Conservation (phyloP, 2,797 vertebrate genomes). For the Leucoraja ocellata region DNA sequence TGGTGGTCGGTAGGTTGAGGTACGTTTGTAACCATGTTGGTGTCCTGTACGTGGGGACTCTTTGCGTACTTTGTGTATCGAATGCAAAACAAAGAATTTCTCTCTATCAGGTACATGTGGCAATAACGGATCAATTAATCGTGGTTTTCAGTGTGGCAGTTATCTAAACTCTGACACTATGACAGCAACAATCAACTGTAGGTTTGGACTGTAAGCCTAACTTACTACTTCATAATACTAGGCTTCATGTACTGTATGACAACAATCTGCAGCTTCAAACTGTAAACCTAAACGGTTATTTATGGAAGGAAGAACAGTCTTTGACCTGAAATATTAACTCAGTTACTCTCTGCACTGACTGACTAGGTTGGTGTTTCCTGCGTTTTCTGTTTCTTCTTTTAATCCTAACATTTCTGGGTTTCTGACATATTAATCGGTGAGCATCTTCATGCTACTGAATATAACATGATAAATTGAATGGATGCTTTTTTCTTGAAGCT, state of each 20-base stretch:
- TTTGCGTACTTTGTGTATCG: too few relatives aligned
- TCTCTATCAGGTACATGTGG: too few relatives aligned
- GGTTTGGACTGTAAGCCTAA: background rate
- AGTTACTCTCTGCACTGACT: too few relatives aligned
- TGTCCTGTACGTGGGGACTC: too few relatives aligned
- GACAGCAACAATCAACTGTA: background rate
- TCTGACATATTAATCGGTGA: background rate
- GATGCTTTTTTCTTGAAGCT: background rate
- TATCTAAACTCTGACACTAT: background rate
- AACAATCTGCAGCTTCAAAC: background rate
- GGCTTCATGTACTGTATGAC: background rate
- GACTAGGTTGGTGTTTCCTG: too few relatives aligned
- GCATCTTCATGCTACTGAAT: background rate
- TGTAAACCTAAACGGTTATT: background rate
- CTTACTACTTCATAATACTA: constrained; percentile 2
- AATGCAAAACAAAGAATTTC: too few relatives aligned
- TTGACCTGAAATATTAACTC: too few relatives aligned
- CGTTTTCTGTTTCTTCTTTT: background rate
- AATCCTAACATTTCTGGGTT: background rate
- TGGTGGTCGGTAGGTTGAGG: too few relatives aligned
- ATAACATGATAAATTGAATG: background rate
- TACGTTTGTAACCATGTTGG: too few relatives aligned
- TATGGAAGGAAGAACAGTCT: too few relatives aligned
- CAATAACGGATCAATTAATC: background rate
- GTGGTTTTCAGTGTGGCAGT: background rate